Conservation (phyloP, 2,113 vertebrate genomes). For the Cyanistes caeruleus region DNA sequence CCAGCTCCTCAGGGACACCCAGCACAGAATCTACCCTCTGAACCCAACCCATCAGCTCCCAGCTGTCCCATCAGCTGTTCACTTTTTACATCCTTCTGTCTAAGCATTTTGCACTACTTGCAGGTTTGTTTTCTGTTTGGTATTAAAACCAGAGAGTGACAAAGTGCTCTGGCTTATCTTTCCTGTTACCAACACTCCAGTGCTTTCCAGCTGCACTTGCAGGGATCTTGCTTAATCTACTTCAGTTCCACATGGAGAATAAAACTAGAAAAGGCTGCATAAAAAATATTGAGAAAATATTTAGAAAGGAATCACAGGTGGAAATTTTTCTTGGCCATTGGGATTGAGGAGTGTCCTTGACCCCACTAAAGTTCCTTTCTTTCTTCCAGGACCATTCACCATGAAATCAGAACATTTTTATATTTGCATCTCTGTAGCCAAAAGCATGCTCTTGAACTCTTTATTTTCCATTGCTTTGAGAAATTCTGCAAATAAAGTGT, state of each 20-base stretch:
- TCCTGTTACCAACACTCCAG: not conserved
- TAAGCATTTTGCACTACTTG: not conserved
- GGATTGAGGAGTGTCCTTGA: not conserved
- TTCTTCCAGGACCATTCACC: not conserved
- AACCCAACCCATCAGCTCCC: not conserved
- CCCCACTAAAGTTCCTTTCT: not conserved
- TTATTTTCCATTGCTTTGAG: slow-evolving; percentile 9
- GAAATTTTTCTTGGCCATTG: not conserved
- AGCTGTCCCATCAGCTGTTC: not conserved
- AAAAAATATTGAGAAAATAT: not conserved
- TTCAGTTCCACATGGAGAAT: not conserved
- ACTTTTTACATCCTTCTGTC: not conserved
- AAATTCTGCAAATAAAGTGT: slow-evolving; percentile 46
- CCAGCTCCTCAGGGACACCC: not conserved
- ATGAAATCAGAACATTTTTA: not conserved
- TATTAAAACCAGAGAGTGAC: not conserved
- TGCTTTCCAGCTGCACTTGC: not conserved
- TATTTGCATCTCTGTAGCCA: not conserved
- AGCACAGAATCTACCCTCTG: not conserved
- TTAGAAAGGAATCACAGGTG: not conserved
- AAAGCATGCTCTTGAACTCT: not conserved
- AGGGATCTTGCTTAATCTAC: not conserved
- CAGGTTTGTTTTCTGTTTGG: not conserved
- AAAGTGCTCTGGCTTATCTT: not conserved
- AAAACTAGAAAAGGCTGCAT: not conserved